A percentile compares a stretch with the other conserved stretches of the same genome.
These are phyloP conservation scores for Diploptera punctata DNA, from an alignment of 2,888 invertebrate species.

Conservation along the genomic window DNA sequence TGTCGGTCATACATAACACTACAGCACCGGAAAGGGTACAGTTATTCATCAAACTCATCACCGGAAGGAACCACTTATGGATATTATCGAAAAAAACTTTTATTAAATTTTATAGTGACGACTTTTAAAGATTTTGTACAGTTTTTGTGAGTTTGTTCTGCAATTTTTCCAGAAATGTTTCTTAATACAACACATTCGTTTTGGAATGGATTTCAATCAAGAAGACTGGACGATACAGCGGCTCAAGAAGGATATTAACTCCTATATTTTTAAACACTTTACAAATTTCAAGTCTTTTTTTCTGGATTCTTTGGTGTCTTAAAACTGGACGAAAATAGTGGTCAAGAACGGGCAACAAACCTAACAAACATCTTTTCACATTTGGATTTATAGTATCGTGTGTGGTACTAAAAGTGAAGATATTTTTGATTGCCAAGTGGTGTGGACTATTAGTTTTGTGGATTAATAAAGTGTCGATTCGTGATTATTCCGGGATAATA, in stretches of 20 bases:
- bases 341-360: too few relatives aligned
- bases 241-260: neutral
- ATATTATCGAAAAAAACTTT: neutral
- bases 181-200: neutral
- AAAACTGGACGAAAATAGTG: too few relatives aligned
- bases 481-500: neutral
- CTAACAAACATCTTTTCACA: too few relatives aligned
- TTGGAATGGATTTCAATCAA: constrained; percentile 3
- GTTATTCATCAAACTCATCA: too few relatives aligned
- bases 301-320: neutral
- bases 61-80: neutral
- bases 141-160: neutral
- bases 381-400: too few relatives aligned
- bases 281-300: neutral
- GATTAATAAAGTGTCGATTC: neutral
- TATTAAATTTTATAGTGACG: neutral
- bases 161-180: neutral
- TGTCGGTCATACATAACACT: constrained; percentile 19
- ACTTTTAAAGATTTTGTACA: neutral
- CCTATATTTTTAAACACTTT: neutral
- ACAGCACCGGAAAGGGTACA: constrained; percentile 2
- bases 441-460: neutral
- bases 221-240: neutral
- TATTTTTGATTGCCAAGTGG: neutral
- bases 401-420: neutral